Conservation (phyloP, 2,113 vertebrate species). For the Macquaria ambigua region DNA sequence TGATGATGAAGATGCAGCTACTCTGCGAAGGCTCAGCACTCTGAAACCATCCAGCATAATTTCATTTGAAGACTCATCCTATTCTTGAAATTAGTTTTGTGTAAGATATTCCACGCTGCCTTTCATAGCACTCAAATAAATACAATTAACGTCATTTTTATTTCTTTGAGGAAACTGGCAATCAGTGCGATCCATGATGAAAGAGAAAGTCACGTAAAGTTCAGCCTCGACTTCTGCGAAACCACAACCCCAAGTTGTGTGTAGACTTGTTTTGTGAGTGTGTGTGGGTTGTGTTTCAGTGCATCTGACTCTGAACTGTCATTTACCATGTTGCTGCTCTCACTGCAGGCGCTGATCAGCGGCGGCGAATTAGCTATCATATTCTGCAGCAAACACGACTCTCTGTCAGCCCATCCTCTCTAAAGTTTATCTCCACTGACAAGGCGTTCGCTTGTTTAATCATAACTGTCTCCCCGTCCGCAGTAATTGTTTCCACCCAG, state of each 20-base stretch:
- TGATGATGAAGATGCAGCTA: conserved; percentile 15
- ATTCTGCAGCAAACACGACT: conserved; percentile 47
- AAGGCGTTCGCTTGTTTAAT: conserved; percentile 70
- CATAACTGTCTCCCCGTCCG: conserved; percentile 62
- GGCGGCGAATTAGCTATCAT: conserved; percentile 53
- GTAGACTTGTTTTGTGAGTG: not conserved
- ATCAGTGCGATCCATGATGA: conserved; percentile 14
- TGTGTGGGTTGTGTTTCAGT: conserved; percentile 5
- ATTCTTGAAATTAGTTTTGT: conserved; percentile 60
- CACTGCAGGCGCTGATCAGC: conserved; percentile 59
- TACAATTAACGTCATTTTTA: conserved; percentile 45
- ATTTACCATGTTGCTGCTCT: conserved; percentile 45
- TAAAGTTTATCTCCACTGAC: conserved; percentile 74
- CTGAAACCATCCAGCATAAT: conserved; percentile 34
- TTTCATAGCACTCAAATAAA: conserved; percentile 46
- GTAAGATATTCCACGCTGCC: conserved; percentile 11
- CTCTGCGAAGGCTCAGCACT: conserved; percentile 3
- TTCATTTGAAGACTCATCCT: conserved; percentile 27
- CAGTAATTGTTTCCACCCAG: conserved; percentile 76
- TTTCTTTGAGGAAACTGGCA: conserved; percentile 29
- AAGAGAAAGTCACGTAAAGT: conserved; percentile 55
- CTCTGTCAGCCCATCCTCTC: conserved; percentile 62
- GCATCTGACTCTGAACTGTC: conserved; percentile 34
- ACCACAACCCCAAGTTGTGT: not conserved
- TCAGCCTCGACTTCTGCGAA: conserved; percentile 27